Evolutionary conservation across 2,797 vertebrate species (phyloP).

Genomic region (Urocyon cinereoargenteus): DNA sequence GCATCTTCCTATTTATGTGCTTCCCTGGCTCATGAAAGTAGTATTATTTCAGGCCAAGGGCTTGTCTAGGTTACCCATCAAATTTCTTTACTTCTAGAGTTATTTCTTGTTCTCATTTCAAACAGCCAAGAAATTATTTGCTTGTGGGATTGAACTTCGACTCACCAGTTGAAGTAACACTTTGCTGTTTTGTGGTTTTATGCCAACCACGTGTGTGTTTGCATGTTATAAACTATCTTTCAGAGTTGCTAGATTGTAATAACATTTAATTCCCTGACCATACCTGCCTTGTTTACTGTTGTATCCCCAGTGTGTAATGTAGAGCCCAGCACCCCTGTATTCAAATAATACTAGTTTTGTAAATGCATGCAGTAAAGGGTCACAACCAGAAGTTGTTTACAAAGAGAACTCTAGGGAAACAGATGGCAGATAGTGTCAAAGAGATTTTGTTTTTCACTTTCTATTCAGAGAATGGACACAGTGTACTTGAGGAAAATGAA

Average conservation of each 20-base stretch:
- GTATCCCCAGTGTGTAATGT: neutral
- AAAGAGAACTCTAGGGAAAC: neutral
- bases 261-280: neutral
- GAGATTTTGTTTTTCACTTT: neutral
- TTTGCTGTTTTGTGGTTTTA: neutral
- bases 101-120: slow-evolving; percentile 43
- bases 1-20: slow-evolving; percentile 33
- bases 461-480: neutral
- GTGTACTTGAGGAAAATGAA: slow-evolving; percentile 19
- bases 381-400: neutral
- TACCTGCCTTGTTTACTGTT: neutral
- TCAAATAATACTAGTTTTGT: neutral
- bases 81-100: slow-evolving; percentile 40
- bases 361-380: slow-evolving; percentile 8
- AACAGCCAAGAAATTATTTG: slow-evolving; percentile 39
- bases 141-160: neutral
- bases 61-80: slow-evolving; percentile 23
- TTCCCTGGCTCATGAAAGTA: neutral
- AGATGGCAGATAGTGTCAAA: neutral
- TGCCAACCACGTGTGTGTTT: neutral
- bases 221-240: slow-evolving; percentile 5
- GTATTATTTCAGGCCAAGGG: neutral
- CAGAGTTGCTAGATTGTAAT: neutral
- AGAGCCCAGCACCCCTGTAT: neutral
- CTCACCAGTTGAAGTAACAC: neutral